Evolutionary conservation across 1,140 invertebrate genomes (phyloP).

Genomic region (Macrobrachium rosenbergii): DNA sequence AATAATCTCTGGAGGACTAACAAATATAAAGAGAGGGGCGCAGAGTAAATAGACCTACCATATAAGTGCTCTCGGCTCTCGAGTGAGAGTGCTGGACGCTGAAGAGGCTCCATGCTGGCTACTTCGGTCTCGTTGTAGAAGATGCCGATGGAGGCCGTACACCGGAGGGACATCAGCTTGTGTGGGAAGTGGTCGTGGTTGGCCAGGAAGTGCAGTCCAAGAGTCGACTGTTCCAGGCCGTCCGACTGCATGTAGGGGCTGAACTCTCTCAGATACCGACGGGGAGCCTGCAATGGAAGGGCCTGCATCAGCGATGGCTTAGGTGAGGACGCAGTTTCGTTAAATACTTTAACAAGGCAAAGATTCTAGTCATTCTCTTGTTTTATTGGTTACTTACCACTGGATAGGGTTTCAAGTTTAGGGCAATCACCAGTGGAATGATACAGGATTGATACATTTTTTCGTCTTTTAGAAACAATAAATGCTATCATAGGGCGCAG

Average conservation of each 20-base stretch:
- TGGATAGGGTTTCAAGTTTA: no score
- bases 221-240: slow-evolving; percentile 62
- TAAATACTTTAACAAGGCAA: no score
- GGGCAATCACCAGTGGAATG: no score
- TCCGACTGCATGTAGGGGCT: slow-evolving; percentile 53
- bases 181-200: slow-evolving; percentile 63
- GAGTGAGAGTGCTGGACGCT: slow-evolving; percentile 57
- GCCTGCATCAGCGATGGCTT: no score
- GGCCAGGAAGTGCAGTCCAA: slow-evolving; percentile 64
- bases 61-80: slow-evolving; percentile 63
- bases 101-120: slow-evolving; percentile 31
- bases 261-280: slow-evolving; percentile 55
- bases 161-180: slow-evolving; percentile 64
- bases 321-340: no score
- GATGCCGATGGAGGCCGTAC: slow-evolving; percentile 65
- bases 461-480: no score
- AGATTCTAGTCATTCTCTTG: no score
- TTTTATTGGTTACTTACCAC: no score
- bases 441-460: no score
- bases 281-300: slow-evolving; percentile 20
- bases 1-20: slow-evolving; percentile 1
- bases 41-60: slow-evolving; percentile 33
- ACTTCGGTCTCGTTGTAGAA: slow-evolving; percentile 60
- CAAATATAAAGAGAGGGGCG: no score
- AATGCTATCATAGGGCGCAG: no score